phyloP scores from a whole-genome alignment of 2,888 invertebrate genomes.

The Drosophila borborema region DNA sequence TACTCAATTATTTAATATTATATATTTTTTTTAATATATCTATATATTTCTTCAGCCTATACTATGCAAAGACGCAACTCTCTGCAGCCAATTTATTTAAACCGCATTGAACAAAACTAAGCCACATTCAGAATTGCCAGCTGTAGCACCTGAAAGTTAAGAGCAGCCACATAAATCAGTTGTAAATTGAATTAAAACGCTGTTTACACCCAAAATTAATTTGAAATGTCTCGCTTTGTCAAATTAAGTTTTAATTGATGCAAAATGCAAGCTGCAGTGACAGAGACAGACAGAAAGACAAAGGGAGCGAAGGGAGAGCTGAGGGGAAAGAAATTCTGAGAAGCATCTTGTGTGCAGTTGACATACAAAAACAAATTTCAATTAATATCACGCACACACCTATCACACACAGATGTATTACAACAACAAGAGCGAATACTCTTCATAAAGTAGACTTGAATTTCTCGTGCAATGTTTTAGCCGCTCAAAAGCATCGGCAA shows the following conservation, averaged over 20 bases:
- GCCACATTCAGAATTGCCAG: not conserved
- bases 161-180: conserved; percentile 12
- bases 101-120: conserved; percentile 10
- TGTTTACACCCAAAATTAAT: conserved; percentile 72
- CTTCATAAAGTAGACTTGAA: conserved; percentile 63
- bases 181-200: conserved; percentile 73
- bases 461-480: conserved; percentile 56
- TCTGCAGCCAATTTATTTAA: conserved; percentile 17
- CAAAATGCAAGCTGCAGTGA: conserved; percentile 46
- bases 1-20: too few species aligned
- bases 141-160: not conserved
- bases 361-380: conserved; percentile 77
- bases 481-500: conserved; percentile 63
- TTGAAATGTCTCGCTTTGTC: conserved; percentile 76
- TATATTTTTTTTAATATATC: too few species aligned
- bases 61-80: not conserved
- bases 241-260: conserved; percentile 77
- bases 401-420: conserved; percentile 38
- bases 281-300: not conserved
- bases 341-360: conserved; percentile 59
- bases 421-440: conserved; percentile 18
- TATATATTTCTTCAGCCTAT: not conserved
- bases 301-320: not conserved
- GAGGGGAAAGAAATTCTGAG: not conserved
- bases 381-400: conserved; percentile 51